Base-by-base conservation (phyloP, 2,113 vertebrate species). In the Pituophis catenifer region DNA sequence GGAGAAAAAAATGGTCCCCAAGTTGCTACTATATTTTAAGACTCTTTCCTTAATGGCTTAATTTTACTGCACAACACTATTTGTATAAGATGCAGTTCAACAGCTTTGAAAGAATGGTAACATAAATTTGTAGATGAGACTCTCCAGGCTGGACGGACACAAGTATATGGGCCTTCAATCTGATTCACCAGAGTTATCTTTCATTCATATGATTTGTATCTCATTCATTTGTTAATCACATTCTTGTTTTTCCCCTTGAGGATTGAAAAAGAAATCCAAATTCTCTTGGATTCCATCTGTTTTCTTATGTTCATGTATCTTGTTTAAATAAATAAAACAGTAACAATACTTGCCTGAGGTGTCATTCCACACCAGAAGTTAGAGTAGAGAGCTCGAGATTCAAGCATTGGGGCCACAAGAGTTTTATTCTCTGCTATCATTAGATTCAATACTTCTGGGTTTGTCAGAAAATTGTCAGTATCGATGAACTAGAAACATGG, bases 331-430 rank as follows among this genome's bases (percentile, higher is more conserved):
- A 2, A 0, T 0, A 0, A 0, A 17, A 81, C 1, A 88, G 50
- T 24, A 11, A n/a, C 52, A 90, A 9, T 58, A 97, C 98, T 97
- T 97, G 98, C 99, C 99, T 99, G 99, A 15, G 99, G 98, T 5
- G 99, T 99, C 96, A 99, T 99, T 95, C 99, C 99, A 86, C 99
- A 99, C 99, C 99, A 99, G 98, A 98, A 99, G 97, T 99, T 99
- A 55, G 99, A 99, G 97, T 99, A 99, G 24, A 99, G 98, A 0
- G 98, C 98, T 53, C 98, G 98, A 55, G 99, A 99, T 96, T 99
- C 99, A 0, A 99, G 96, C 99, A 99, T 99, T 0, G 99, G 99
- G 0, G 99, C 98, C 95, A 98, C 98, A 92, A 99, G 75, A 0
- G 99, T 99, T 94, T 98, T 95, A 96, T 99, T 99, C 95, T 99